Percentiles rank a stretch among this genome's conserved stretches.
phyloP scores from a whole-genome alignment of 2,113 vertebrate genomes.

The Thymallus thymallus region DNA sequence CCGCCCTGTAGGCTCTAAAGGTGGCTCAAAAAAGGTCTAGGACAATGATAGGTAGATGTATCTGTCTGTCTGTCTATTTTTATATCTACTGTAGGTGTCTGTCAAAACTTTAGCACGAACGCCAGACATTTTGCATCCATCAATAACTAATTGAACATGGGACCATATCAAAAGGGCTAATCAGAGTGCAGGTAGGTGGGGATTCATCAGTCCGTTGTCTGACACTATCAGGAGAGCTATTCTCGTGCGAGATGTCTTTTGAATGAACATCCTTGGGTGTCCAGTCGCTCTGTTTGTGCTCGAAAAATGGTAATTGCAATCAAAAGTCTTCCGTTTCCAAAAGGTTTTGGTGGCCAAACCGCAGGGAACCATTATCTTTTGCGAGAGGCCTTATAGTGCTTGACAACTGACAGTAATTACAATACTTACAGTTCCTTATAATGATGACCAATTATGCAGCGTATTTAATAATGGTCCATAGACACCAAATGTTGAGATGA shows the following conservation, averaged over 20 bases:
- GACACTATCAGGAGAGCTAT: neutral
- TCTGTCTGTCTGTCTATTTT: too few relatives aligned
- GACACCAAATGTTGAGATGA: constrained; percentile 60
- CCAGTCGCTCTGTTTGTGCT: constrained; percentile 20
- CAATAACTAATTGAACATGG: neutral
- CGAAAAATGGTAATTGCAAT: constrained; percentile 44
- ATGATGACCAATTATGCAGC: constrained; percentile 73
- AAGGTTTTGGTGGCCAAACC: constrained; percentile 49
- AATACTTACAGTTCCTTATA: constrained; percentile 71
- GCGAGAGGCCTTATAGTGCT: constrained; percentile 54
- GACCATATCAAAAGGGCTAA: neutral
- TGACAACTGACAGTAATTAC: constrained; percentile 77
- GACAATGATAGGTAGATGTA: neutral
- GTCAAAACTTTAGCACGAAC: too few relatives aligned
- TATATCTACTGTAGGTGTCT: too few relatives aligned
- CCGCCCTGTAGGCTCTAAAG: too few relatives aligned
- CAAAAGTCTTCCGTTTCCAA: constrained; percentile 42
- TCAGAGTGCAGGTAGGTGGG: neutral
- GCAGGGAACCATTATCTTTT: constrained; percentile 59
- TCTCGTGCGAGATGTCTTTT: neutral
- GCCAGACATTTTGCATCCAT: neutral
- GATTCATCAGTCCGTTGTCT: neutral
- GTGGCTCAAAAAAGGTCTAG: neutral
- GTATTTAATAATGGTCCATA: constrained; percentile 68
- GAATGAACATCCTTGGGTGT: constrained; percentile 6